Base-by-base conservation (phyloP, 2,113 vertebrate species). In the Octodon degus region DNA sequence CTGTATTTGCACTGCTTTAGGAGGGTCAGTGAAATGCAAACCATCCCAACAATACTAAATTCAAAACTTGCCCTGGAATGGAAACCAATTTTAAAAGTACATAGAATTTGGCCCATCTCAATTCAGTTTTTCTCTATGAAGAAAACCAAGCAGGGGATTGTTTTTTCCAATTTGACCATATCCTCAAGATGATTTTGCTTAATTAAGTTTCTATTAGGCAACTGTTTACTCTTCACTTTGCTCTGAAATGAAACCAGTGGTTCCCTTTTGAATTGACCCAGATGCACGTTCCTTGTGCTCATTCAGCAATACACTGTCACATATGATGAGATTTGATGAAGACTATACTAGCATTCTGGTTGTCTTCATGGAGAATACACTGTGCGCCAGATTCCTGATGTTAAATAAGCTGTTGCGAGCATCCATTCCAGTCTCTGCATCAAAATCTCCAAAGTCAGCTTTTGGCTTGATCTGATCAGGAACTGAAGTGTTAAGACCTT, bases 161-260 rank as follows among this genome's bases (percentile, higher is more conserved):
- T 53, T 89, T 89, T 96, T 60, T 43, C 70, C 30, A 34, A 10
- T 95, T 76, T 63, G n/a, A 76, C 80, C 77, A 86, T 72, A 60
- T 86, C 58, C 30, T 60, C 62, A 34, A 24, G 40, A 83, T 65
- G 72, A 30, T 86, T 90, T 68, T 80, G 20, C 43, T 62, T 65
- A 47, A 80, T 93, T 74, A 82, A 90, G 5, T 76, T 77, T 81
- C 65, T 88, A 5, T 68, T 63, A 14, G 50, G 24, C 37, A n/a
- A 1, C n/a, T 83, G 77, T 89, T 94, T 68, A 60, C 24, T 63
- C 60, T 81, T n/a, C 5, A 43, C 30, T 85, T 86, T 74, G 37
- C 85, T 63, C 50, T 83, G 22, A 89, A 89, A 90, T 82, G 83
- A 92, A 96, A 53, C 85, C 34, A 2, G 8, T 37, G 77, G 27